phyloP scores from a whole-genome alignment of 2,113 vertebrate species.

The Oreotrochilus melanogaster region DNA sequence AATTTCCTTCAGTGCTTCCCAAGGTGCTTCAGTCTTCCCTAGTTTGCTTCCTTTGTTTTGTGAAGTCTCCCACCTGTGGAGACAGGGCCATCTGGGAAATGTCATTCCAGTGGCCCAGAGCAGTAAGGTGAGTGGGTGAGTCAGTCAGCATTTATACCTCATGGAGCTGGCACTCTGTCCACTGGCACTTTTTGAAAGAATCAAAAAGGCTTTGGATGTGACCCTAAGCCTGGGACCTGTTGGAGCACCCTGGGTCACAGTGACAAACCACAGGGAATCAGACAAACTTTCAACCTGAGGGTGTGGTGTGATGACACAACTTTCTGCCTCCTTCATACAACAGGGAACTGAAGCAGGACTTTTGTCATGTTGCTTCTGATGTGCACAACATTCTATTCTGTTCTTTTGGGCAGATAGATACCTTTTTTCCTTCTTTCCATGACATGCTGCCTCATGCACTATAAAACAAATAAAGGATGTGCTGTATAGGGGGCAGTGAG shows the following conservation, averaged over 20 bases:
- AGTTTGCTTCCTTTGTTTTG: not conserved
- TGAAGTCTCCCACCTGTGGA: not conserved
- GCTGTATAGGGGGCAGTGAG: not conserved
- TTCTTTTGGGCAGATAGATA: not conserved
- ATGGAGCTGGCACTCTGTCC: not conserved
- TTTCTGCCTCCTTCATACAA: not conserved
- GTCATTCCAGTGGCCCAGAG: not conserved
- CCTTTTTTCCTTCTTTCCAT: not conserved
- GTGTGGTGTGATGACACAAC: not conserved
- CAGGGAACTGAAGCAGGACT: not conserved
- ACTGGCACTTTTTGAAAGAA: not conserved
- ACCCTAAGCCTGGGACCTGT: not conserved
- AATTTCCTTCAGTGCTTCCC: not conserved
- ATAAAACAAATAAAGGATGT: not conserved
- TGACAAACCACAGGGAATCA: not conserved
- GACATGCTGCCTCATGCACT: not conserved
- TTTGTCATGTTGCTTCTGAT: rapidly evolving
- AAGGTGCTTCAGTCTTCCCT: rapidly evolving
- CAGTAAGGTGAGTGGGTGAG: not conserved
- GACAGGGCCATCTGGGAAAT: not conserved
- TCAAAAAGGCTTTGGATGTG: not conserved
- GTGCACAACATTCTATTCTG: not conserved
- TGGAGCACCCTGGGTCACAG: not conserved
- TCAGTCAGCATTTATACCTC: not conserved
- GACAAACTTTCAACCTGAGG: not conserved